Evolutionary conservation across 53 echinoderm and acorn worm species (phyloP).

Genomic region (Pentamera pediparva): DNA sequence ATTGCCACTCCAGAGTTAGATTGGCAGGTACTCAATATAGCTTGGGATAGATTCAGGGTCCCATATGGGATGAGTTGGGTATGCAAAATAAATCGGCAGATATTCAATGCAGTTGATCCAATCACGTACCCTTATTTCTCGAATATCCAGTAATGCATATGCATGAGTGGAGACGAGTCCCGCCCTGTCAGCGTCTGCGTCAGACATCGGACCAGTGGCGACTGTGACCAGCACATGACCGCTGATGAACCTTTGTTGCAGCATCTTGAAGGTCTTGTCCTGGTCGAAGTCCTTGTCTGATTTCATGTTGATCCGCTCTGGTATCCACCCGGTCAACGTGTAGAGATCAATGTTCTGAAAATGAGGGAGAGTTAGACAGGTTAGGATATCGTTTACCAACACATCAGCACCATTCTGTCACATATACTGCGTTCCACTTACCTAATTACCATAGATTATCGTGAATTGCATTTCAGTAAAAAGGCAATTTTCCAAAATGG

Average conservation of each 20-base stretch:
- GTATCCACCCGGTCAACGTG: slow-evolving; percentile 93
- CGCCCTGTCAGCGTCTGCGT: slow-evolving; percentile 74
- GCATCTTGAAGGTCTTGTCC: slow-evolving; percentile 70
- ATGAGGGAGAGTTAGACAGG: too few relatives aligned
- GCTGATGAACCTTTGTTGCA: slow-evolving; percentile 63
- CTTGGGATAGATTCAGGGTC: background rate
- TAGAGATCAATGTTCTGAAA: slow-evolving; percentile 97
- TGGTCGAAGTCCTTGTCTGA: slow-evolving; percentile 65
- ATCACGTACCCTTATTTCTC: slow-evolving; percentile 57
- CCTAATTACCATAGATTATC: too few relatives aligned
- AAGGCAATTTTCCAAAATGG: too few relatives aligned
- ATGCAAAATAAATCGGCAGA: background rate
- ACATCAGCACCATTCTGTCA: too few relatives aligned
- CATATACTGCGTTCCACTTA: too few relatives aligned
- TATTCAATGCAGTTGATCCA: background rate
- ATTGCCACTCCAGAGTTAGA: too few relatives aligned
- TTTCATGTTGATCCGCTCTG: slow-evolving; percentile 71
- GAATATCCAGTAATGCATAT: slow-evolving; percentile 88
- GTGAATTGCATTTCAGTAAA: too few relatives aligned
- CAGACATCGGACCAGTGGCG: slow-evolving; percentile 75
- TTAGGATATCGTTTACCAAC: too few relatives aligned
- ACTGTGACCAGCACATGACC: slow-evolving; percentile 75
- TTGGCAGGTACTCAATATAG: too few relatives aligned
- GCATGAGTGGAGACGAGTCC: slow-evolving; percentile 96
- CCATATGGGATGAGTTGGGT: background rate